Evolutionary conservation across 2,888 invertebrate genomes (phyloP), one percentile per base, ranked within the genome.

Genomic region (Latrodectus hesperus): DNA sequence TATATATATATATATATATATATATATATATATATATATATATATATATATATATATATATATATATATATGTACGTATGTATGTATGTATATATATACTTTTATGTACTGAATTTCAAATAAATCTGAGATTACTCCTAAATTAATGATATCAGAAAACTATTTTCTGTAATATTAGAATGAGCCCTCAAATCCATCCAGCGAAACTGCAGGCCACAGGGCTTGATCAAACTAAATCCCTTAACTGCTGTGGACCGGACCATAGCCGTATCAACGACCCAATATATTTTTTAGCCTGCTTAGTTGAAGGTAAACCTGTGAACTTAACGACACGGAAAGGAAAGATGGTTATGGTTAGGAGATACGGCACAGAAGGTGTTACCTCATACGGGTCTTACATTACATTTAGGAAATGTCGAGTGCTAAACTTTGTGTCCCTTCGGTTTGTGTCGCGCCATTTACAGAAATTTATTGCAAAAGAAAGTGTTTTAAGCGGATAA

Each of bases 221-320:
- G 26, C 68, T 77, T 52, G 68, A 68, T 77, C 76, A 77, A 16
- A 68, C 68, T 77, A 77, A 77, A 77, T 68, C 77, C 68, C 51
- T 68, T 77, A 77, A 77, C 77, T 77, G 77, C 77, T 26, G 16
- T 14, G 52, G 68, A 22, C 22, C 77, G 51, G 77, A 77, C 77
- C 77, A 77, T 52, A 14, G 53, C 77, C 14, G 68, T 77, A 77
- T 77, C 67, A 77, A 65, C 67, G 67, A 49, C 14, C 14, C 60
- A 60, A 60, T 60, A 60, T 60, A 60, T 60, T 60, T 26, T 53
- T 26, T 55, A 49, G 49, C 14, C 53, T 55, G 22, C 77, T 68
- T 67, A 77, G 68, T 68, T 77, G 67, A 68, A 68, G 53, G 77
- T 16, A 52, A 77, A 77, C 65, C 68, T n/a, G 53, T 53, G 77